Conservation (phyloP, 1,140 invertebrate genomes). For the Tyrophagus putrescentiae region DNA sequence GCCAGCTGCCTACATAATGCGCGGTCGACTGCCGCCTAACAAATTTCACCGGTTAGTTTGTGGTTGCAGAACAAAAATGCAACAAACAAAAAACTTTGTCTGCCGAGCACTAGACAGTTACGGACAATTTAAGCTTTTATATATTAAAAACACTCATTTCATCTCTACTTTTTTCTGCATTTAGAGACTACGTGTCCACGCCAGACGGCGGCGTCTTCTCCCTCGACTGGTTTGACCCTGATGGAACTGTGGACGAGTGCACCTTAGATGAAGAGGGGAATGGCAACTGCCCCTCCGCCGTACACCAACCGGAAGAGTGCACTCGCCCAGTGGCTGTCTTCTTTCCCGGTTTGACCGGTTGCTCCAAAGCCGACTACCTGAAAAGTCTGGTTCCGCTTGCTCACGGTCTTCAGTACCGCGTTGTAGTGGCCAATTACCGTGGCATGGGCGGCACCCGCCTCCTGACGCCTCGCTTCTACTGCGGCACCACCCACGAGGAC, state of each 20-base stretch:
- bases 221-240: slow-evolving; percentile 50
- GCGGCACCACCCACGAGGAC: slow-evolving; percentile 63
- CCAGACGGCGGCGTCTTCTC: slow-evolving; percentile 67
- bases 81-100: no score
- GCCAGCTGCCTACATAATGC: slow-evolving; percentile 52
- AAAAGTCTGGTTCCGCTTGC: slow-evolving; percentile 55
- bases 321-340: slow-evolving; percentile 51
- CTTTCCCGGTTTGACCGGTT: slow-evolving; percentile 59
- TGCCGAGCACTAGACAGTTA: no score
- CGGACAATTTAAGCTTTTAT: no score
- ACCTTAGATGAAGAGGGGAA: background rate
- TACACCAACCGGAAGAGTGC: no score
- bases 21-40: no score
- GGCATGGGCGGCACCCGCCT: slow-evolving; percentile 25
- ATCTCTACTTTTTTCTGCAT: slow-evolving; percentile 33
- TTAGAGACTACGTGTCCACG: slow-evolving; percentile 54
- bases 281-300: no score
- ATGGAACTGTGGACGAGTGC: slow-evolving; percentile 23
- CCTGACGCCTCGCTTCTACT: slow-evolving; percentile 63
- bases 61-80: no score
- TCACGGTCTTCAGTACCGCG: slow-evolving; percentile 44
- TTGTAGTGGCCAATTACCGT: slow-evolving; percentile 23
- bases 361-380: slow-evolving; percentile 63
- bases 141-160: slow-evolving; percentile 41
- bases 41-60: no score